phyloP scores from a whole-genome alignment of 2,888 invertebrate genomes.

The Cantharis flavilabris region DNA sequence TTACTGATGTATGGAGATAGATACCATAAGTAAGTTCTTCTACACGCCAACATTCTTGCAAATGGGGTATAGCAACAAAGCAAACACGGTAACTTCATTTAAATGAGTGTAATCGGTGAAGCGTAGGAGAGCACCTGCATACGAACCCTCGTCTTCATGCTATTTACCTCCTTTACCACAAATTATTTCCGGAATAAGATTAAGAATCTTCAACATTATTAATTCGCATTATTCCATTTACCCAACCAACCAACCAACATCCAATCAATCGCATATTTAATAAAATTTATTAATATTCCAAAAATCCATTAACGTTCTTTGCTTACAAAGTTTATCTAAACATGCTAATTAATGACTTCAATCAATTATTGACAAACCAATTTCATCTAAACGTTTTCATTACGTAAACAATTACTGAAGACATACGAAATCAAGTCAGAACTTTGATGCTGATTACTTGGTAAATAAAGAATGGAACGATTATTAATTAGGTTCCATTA shows the following conservation, averaged over 20 bases:
- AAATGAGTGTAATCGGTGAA: slow-evolving; percentile 41
- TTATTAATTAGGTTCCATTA: neutral
- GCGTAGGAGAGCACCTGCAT: slow-evolving; percentile 44
- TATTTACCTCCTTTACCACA: neutral
- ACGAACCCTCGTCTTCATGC: slow-evolving; percentile 26
- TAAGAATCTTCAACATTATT: neutral
- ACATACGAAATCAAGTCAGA: neutral
- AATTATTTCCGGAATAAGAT: slow-evolving; percentile 1
- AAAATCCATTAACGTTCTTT: neutral
- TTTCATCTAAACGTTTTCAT: neutral
- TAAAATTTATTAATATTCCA: neutral
- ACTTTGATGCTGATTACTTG: neutral
- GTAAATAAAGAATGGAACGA: neutral
- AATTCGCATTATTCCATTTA: neutral
- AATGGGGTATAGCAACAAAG: slow-evolving; percentile 15
- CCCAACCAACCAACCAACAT: neutral
- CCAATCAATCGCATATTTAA: neutral
- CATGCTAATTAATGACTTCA: neutral
- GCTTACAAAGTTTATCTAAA: neutral
- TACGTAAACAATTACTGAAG: neutral
- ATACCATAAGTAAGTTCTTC: slow-evolving; percentile 9
- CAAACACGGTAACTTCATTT: slow-evolving; percentile 20
- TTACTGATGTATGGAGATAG: slow-evolving; percentile 13
- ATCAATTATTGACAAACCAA: neutral
- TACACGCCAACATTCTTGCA: slow-evolving; percentile 15